A percentile compares a stretch with the other conserved stretches of the same genome.
Conservation (phyloP, 1,140 invertebrate species). For the Drosophila sturtevanti region DNA sequence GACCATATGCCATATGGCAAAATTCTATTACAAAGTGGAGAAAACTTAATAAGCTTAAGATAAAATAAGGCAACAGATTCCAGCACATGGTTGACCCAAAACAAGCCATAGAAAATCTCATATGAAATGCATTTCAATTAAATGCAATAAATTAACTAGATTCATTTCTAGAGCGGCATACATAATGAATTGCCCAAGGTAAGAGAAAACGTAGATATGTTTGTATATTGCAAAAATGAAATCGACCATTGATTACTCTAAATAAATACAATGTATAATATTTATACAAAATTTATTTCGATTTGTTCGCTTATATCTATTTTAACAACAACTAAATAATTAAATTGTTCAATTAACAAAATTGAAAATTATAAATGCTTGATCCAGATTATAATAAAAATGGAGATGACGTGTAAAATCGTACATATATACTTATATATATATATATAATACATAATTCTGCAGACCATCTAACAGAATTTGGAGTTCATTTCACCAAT, state of each 20-base stretch:
- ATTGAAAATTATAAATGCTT: no score
- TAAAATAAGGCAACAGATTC: conserved; percentile 12
- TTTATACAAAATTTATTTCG: no score
- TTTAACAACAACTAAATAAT: no score
- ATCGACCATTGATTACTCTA: not conserved
- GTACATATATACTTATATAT: no score
- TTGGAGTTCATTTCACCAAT: no score
- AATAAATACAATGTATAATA: no score
- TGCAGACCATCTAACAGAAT: no score
- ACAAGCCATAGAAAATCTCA: conserved; percentile 17
- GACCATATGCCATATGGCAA: not conserved
- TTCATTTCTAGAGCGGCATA: conserved; percentile 27
- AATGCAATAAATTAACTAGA: conserved; percentile 63
- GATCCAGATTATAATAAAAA: no score
- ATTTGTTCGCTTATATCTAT: no score
- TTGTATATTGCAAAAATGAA: not conserved
- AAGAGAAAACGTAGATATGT: not conserved
- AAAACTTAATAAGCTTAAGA: conserved; percentile 24
- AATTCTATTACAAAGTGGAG: not conserved
- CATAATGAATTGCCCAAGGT: conserved; percentile 57
- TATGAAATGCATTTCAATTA: conserved; percentile 63
- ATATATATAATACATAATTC: no score
- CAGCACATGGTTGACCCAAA: conserved; percentile 15
- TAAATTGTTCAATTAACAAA: no score
- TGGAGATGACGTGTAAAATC: no score